Evolutionary conservation across 2,797 vertebrate species (phyloP), one percentile per base, ranked within the genome.

Genomic region (Apogon hyalosoma): DNA sequence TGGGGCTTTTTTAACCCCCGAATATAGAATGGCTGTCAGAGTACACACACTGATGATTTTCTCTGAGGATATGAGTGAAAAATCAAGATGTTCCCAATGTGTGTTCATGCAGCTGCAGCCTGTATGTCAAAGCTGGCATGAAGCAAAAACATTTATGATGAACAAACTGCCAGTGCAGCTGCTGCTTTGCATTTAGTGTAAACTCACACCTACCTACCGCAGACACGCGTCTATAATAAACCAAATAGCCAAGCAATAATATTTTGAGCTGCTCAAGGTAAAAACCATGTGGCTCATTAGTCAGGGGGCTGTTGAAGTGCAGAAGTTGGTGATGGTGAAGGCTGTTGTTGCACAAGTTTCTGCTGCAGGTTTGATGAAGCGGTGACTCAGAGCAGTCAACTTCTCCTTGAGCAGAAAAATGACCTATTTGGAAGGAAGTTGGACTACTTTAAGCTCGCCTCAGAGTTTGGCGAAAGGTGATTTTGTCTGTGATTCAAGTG

Each of bases 391-490:
- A 55, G 14, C 13, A 36, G n/a, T 40, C 58, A 62, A 49, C 31
- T 54, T 28, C 31, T 72, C 63, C 58, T 69, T 28, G 8, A 79
- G 53, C 16, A 39, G 64, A 43, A 50, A 52, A 63, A 51, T 63
- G 52, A 62, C 42, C 73, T 52, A 73, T 36, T 55, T 73, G 74
- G 71, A 66, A 62, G 42, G 56, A n/a, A 65, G 13, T 40, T 75
- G 77, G 11, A 59, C 66, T 57, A 75, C 65, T 82, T 85, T 52
- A 13, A 41, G 11, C 14, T 57, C 6, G 11, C 60, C 45, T 42
- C 38, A 41, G n/a, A 15, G 46, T 11, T 40, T 49, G 3, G 13
- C 11, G 4, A 14, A 36, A 48, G 51, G 13, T 5, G 36, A 47
- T 63, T 52, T 21, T 21, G 21, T 41, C 8, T 24, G 13, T 21